Conservation (phyloP, 2,888 invertebrate genomes). For the Lapara coniferarum region DNA sequence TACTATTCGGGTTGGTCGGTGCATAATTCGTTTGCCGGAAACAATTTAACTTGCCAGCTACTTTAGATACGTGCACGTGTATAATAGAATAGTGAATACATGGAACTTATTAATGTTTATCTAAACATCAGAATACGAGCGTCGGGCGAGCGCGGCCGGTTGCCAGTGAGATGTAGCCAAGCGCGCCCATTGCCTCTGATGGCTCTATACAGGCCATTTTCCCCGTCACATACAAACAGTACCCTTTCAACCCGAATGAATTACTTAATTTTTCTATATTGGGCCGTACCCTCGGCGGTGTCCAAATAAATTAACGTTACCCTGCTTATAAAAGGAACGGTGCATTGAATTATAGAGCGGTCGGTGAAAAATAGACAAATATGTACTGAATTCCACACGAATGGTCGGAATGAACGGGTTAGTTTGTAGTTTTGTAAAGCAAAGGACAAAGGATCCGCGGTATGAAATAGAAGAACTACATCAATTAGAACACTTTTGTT, state of each 20-base stretch:
- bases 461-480: slow-evolving; percentile 33
- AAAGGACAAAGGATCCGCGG: neutral
- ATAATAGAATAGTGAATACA: slow-evolving; percentile 55
- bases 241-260: slow-evolving; percentile 80
- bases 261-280: slow-evolving; percentile 80
- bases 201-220: slow-evolving; percentile 72
- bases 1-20: slow-evolving; percentile 48
- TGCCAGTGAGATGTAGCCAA: slow-evolving; percentile 66
- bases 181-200: slow-evolving; percentile 71
- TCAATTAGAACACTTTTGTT: slow-evolving; percentile 40
- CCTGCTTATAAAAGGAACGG: slow-evolving; percentile 61
- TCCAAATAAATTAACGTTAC: slow-evolving; percentile 76
- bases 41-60: slow-evolving; percentile 73
- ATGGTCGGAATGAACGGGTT: slow-evolving; percentile 19
- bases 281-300: slow-evolving; percentile 64
- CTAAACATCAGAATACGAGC: slow-evolving; percentile 77
- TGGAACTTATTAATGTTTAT: slow-evolving; percentile 76
- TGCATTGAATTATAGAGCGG: slow-evolving; percentile 62
- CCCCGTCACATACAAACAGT: slow-evolving; percentile 75
- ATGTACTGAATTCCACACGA: slow-evolving; percentile 42
- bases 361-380: slow-evolving; percentile 55
- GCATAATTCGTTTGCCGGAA: slow-evolving; percentile 74
- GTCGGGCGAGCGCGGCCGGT: slow-evolving; percentile 59
- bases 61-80: slow-evolving; percentile 54
- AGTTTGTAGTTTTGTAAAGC: slow-evolving; percentile 18